phyloP scores from a whole-genome alignment of 2,113 vertebrate species.

The Ammospiza nelsoni region DNA sequence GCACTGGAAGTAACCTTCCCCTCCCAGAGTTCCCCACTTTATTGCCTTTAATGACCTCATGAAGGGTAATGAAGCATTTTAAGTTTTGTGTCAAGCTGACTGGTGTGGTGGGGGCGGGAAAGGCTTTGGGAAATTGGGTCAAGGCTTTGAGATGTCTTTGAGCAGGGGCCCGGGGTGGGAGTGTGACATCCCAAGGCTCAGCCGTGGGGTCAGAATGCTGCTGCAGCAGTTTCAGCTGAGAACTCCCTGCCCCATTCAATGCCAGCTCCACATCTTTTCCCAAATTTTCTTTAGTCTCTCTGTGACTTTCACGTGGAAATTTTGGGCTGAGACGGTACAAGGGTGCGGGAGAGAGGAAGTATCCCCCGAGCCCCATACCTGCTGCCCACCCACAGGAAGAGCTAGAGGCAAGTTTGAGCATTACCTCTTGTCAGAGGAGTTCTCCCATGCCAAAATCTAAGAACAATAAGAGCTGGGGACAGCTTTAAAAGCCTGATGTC shows the following conservation, averaged over 20 bases:
- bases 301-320: not conserved
- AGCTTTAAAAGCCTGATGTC: not conserved
- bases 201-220: not conserved
- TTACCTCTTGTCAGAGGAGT: not conserved
- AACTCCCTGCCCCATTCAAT: rapidly evolving
- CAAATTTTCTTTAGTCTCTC: not conserved
- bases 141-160: not conserved
- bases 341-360: not conserved
- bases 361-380: rapidly evolving
- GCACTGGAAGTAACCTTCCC: not conserved
- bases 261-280: not conserved
- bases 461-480: not conserved
- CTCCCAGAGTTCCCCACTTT: not conserved
- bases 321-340: not conserved
- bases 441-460: not conserved
- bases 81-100: not conserved
- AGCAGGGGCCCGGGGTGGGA: not conserved
- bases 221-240: not conserved
- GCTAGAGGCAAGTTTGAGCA: not conserved
- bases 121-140: not conserved
- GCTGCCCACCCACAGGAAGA: not conserved
- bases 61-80: constrained; percentile 25
- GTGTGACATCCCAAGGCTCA: not conserved
- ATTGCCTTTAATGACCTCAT: not conserved
- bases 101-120: not conserved